phyloP scores from a whole-genome alignment of 2,797 vertebrate species.

The Petrocephalus schoutedeni region DNA sequence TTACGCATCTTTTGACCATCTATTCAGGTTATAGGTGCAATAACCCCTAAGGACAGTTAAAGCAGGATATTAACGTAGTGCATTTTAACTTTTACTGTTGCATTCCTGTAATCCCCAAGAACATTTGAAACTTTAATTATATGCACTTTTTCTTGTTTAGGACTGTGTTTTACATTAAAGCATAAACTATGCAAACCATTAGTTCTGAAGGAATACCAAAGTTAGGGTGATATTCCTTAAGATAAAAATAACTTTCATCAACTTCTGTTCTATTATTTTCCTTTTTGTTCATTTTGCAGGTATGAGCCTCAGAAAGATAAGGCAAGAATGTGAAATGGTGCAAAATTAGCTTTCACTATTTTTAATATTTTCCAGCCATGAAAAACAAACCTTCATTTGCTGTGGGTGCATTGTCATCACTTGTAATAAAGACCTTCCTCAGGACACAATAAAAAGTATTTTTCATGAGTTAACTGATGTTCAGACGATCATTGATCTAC shows the following conservation, averaged over 20 bases:
- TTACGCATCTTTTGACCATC: constrained; percentile 25
- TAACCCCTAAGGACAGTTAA: constrained; percentile 27
- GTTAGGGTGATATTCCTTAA: not conserved
- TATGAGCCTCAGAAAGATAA: not conserved
- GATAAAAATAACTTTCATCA: not conserved
- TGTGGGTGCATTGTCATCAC: not conserved
- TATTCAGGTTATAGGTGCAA: constrained; percentile 36
- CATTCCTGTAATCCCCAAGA: not conserved
- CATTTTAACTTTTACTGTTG: not conserved
- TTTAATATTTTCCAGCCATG: not conserved
- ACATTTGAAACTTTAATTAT: not conserved
- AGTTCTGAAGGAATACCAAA: not conserved
- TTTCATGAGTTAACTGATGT: not conserved
- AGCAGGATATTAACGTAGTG: not conserved
- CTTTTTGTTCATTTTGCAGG: not conserved
- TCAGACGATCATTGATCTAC: not conserved
- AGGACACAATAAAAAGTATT: not conserved
- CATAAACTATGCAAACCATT: not conserved
- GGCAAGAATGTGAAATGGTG: not conserved
- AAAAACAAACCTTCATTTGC: not conserved
- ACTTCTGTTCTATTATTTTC: not conserved
- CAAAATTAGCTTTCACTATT: not conserved
- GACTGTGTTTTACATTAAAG: not conserved
- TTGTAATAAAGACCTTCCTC: not conserved
- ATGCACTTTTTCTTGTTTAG: not conserved